phyloP scores from a whole-genome alignment of 2,888 invertebrate species.

The Dione vanillae region DNA sequence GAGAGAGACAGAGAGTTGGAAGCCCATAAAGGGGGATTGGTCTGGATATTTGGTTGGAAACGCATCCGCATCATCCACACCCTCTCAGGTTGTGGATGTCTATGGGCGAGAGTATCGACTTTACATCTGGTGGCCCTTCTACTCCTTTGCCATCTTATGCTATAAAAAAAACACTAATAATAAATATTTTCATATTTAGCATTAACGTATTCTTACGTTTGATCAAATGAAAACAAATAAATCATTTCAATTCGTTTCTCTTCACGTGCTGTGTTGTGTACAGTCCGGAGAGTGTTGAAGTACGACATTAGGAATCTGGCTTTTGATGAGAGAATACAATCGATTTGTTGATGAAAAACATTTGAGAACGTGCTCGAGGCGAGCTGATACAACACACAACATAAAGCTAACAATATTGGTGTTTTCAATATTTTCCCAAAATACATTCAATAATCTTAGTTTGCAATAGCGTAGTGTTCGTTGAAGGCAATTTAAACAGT shows the following conservation, averaged over 20 bases:
- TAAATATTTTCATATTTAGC: constrained; percentile 5
- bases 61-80: too few species aligned
- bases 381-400: background rate
- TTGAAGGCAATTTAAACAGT: background rate
- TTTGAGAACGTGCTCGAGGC: background rate
- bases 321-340: background rate
- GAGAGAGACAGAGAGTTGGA: too few species aligned
- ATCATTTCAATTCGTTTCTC: background rate
- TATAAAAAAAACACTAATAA: too few species aligned
- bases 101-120: too few species aligned
- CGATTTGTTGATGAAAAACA: constrained; percentile 5
- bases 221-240: background rate
- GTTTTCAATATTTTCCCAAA: background rate
- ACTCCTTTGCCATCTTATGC: too few species aligned
- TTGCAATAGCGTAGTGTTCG: background rate
- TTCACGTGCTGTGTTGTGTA: background rate
- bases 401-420: background rate
- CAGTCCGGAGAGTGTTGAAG: background rate
- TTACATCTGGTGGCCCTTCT: too few species aligned
- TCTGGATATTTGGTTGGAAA: too few species aligned
- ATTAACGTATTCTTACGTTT: background rate
- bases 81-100: too few species aligned
- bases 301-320: background rate
- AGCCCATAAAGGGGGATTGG: too few species aligned
- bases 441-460: background rate